A percentile compares a stretch with the other conserved stretches of the same genome.
Evolutionary conservation across 2,113 vertebrate genomes (phyloP).

Genomic region (Semnornis frantzii): DNA sequence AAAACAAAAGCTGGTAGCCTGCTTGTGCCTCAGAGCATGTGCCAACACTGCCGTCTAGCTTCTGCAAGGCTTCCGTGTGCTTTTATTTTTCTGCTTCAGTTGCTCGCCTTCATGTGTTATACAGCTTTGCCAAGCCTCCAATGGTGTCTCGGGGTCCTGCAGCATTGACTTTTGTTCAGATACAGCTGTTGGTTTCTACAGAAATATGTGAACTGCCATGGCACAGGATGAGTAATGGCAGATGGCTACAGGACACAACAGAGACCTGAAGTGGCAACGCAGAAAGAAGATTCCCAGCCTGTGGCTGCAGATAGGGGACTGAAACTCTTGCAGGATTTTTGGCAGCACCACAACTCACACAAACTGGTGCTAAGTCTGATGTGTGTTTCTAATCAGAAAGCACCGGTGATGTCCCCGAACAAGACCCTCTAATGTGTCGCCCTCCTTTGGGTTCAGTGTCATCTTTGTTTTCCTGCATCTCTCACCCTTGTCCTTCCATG

Average conservation of each 20-base stretch:
- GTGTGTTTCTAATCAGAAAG: not conserved
- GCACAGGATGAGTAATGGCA: fast-evolving
- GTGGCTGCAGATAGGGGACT: not conserved
- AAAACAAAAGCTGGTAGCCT: not conserved
- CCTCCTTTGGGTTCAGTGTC: not conserved
- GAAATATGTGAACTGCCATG: not conserved
- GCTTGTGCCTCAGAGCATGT: not conserved
- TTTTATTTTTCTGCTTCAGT: not conserved
- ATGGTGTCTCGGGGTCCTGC: fast-evolving
- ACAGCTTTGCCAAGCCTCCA: not conserved
- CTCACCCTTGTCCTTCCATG: not conserved
- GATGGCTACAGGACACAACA: not conserved
- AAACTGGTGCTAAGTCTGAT: not conserved
- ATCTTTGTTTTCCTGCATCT: not conserved
- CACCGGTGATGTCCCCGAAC: not conserved
- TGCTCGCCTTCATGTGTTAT: fast-evolving
- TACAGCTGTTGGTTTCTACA: not conserved
- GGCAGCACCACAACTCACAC: not conserved
- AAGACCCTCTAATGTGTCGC: not conserved
- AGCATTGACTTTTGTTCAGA: not conserved
- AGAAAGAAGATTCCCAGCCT: not conserved
- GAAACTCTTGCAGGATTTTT: not conserved
- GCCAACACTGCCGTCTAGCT: slow-evolving; percentile 15
- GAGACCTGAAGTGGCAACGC: not conserved
- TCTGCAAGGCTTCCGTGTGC: not conserved